Conservation (phyloP, 2,113 vertebrate species). For the Eudyptes chrysolophus region DNA sequence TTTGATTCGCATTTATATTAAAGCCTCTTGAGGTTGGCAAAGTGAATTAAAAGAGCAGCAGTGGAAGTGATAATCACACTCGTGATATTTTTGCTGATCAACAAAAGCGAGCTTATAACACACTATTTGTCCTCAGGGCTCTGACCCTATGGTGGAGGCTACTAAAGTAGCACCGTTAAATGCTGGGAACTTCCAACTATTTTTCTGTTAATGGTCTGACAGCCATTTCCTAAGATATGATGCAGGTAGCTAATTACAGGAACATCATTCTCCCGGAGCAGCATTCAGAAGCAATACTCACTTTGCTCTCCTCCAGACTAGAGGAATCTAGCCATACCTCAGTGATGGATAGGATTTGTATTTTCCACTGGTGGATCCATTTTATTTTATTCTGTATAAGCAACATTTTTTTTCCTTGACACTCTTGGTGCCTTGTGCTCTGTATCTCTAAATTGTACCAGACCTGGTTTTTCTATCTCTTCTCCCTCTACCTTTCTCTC, state of each 20-base stretch:
- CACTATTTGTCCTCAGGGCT: neutral
- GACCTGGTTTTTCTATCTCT: neutral
- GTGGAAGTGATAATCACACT: neutral
- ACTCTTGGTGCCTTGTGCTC: neutral
- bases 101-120: neutral
- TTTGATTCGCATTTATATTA: neutral
- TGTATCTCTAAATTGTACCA: fast-evolving
- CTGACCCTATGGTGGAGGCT: too few species aligned
- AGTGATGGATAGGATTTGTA: neutral
- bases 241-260: neutral
- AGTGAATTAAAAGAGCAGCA: neutral
- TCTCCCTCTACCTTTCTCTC: neutral
- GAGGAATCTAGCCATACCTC: neutral
- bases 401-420: neutral
- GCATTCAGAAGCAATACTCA: neutral
- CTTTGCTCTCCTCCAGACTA: neutral
- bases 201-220: neutral
- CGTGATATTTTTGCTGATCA: neutral
- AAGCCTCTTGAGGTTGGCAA: neutral
- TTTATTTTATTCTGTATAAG: neutral
- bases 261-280: neutral
- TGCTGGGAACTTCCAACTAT: neutral
- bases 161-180: neutral
- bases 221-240: neutral
- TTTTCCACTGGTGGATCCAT: neutral